Evolutionary conservation across 2,797 vertebrate species (phyloP).

Genomic region (Propithecus perrieri): DNA sequence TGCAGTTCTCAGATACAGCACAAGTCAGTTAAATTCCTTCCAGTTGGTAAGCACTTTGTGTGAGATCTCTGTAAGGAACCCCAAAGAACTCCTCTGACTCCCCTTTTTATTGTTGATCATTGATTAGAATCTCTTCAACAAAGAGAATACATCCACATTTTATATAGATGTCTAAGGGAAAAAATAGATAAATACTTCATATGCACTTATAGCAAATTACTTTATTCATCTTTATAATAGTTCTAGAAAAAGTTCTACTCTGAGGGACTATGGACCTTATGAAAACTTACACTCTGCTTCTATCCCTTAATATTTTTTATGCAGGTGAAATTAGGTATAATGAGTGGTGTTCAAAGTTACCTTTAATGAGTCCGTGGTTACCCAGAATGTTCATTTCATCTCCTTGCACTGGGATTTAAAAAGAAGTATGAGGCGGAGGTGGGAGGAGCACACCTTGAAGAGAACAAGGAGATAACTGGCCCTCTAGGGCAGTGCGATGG

Average conservation of each 20-base stretch:
- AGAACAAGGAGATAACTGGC: background rate
- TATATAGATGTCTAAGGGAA: background rate
- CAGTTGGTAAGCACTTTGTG: background rate
- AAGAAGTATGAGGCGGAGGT: background rate
- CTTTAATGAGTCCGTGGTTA: background rate
- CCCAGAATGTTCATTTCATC: background rate
- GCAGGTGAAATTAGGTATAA: background rate
- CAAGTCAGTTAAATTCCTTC: background rate
- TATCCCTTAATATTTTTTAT: background rate
- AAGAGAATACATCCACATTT: background rate
- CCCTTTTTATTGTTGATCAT: background rate
- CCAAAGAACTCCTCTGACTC: background rate
- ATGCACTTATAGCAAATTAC: background rate
- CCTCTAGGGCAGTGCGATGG: background rate
- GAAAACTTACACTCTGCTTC: background rate
- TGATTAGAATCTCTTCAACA: background rate
- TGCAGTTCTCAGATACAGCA: background rate
- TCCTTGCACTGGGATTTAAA: background rate
- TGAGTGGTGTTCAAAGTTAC: background rate
- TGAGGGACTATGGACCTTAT: background rate
- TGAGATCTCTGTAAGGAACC: background rate
- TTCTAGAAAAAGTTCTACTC: background rate
- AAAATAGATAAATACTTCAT: background rate
- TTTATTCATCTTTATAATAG: background rate
- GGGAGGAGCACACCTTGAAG: background rate